Base-by-base conservation (phyloP, 2,797 vertebrate species). In the Chloroceryle inda region DNA sequence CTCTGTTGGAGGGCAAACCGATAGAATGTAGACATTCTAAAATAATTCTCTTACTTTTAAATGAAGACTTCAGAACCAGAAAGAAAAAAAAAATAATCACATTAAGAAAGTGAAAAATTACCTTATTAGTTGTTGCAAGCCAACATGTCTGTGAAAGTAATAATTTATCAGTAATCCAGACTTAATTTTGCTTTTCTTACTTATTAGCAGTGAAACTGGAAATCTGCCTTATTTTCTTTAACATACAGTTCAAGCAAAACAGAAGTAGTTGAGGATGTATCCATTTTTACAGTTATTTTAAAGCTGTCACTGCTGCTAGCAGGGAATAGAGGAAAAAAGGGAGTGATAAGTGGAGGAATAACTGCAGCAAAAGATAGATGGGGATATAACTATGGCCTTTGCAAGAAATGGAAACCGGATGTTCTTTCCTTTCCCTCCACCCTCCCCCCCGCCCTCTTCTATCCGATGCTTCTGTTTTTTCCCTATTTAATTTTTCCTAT, bases 391-490 rank as follows among this genome's bases (percentile, higher is more conserved):
- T 83, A 92, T 82, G 67, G 64, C 67, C 56, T 95, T 77, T 69
- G 49, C 80, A 88, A 88, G 72, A 81, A 85, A 74, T 59, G 78
- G 91, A 96, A 94, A 92, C 64, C 80, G 58, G 45, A 93, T 50
- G 56, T 88, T 81, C 74, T 92, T 89, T 76, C 63, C 49, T 20
- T 59, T 5, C 49, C 26, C 26, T 13, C 49, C 24, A 16, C 26
- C 16, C 7, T 5, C 5, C 15, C 9, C 14, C 18, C 38, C 38
- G 13, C 35, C 37, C 37, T 37, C 9, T 37, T 61, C 50, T 47
- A 47, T 53, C 55, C 74, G 90, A 12, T 37, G 42, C 58, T 85
- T 85, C 81, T 85, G 56, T 0, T 92, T 92, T 45, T 96, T 85
- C 56, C 31, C 49, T 37, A 29, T 82, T 92, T 80, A 71, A 63